Evolutionary conservation across 64 coral and sea anemone genomes (phyloP).

Genomic region (Stichodactyla mertensii): DNA sequence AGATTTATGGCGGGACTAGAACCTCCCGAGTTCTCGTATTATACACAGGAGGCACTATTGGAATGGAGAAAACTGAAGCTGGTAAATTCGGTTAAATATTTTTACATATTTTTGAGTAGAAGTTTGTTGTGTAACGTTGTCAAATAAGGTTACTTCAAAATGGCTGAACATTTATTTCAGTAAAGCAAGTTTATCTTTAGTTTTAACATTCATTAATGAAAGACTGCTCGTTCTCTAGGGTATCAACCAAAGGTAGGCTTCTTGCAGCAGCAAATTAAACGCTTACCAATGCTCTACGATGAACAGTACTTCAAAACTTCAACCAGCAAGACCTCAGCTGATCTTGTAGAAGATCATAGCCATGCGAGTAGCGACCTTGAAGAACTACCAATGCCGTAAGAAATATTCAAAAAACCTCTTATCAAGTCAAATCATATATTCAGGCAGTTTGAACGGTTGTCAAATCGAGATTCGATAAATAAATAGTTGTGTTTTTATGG

Average conservation of each 20-base stretch:
- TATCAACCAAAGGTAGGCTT: slow-evolving; percentile 81
- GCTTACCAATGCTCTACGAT: slow-evolving; percentile 89
- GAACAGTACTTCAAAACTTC: slow-evolving; percentile 24
- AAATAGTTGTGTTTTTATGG: no score
- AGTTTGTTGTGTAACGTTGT: background rate
- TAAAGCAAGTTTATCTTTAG: background rate
- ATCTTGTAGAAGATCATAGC: background rate
- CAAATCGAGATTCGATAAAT: no score
- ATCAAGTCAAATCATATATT: background rate
- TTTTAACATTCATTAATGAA: background rate
- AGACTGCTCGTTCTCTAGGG: background rate
- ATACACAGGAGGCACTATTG: slow-evolving; percentile 92
- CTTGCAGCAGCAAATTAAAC: slow-evolving; percentile 78
- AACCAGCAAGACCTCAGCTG: background rate
- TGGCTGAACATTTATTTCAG: background rate
- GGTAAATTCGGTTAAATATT: slow-evolving; percentile 21
- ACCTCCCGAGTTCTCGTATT: slow-evolving; percentile 74
- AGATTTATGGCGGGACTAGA: slow-evolving; percentile 9
- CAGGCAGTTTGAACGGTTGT: no score
- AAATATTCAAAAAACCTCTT: background rate
- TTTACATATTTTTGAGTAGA: no score
- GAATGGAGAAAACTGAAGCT: slow-evolving; percentile 80
- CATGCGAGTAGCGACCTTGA: slow-evolving; percentile 17
- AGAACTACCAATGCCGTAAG: slow-evolving; percentile 97
- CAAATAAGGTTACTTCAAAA: no score